These are phyloP conservation scores for Seriola dumerili DNA, from an alignment of 2,113 vertebrate species.

Conservation along the genomic window DNA sequence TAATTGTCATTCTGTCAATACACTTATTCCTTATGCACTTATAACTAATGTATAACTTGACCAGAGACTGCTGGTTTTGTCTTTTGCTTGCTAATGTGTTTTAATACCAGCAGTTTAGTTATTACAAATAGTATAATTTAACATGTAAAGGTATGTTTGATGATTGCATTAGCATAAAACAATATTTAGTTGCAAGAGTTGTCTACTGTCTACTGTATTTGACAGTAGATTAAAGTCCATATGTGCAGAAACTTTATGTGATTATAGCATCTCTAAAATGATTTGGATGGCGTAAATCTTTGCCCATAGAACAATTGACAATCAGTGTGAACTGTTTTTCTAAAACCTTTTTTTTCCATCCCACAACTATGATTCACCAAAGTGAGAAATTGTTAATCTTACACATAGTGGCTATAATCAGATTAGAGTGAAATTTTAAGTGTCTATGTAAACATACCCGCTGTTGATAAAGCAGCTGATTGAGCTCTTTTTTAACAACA, in stretches of 20 bases:
- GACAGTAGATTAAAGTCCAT: background rate
- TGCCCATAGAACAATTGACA: background rate
- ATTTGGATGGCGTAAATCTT: background rate
- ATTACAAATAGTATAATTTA: background rate
- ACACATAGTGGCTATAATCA: background rate
- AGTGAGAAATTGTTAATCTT: background rate
- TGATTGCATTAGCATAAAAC: background rate
- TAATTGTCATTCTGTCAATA: background rate
- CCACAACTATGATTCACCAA: background rate
- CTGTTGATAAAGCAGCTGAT: background rate
- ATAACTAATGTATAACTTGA: background rate
- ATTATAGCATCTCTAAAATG: background rate
- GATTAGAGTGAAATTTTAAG: background rate
- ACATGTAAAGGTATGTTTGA: background rate
- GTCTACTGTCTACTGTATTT: background rate
- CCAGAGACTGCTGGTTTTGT: background rate
- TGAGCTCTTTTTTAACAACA: background rate
- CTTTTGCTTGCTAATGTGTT: background rate
- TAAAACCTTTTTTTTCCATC: no score
- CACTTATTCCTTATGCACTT: background rate
- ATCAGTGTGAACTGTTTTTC: background rate
- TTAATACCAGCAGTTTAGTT: background rate
- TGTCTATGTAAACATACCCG: background rate
- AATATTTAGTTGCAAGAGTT: background rate
- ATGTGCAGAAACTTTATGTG: background rate